Percentiles rank a stretch among this genome's conserved stretches.
Evolutionary conservation across 2,888 invertebrate genomes (phyloP).

Genomic region (Cryptus viduatorius): DNA sequence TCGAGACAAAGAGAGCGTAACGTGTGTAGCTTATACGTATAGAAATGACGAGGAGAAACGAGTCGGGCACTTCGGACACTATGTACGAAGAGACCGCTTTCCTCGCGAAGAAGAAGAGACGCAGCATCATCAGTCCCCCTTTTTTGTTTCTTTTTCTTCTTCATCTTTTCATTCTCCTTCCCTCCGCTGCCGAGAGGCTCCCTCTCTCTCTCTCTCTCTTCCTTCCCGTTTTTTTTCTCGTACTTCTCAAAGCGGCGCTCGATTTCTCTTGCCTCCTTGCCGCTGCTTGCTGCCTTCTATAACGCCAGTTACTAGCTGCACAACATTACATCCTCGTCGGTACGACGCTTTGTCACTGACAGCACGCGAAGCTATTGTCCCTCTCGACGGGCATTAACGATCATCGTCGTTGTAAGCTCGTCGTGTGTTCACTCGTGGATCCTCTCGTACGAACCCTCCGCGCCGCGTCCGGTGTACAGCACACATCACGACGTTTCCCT

Average conservation of each 20-base stretch:
- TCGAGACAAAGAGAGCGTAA: constrained; percentile 53
- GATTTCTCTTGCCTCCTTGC: constrained; percentile 21
- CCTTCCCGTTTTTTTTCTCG: constrained; percentile 21
- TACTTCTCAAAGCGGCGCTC: constrained; percentile 45
- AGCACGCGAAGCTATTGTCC: constrained; percentile 67
- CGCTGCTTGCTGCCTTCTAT: background rate
- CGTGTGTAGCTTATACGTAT: constrained; percentile 13
- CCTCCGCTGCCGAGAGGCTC: constrained; percentile 1
- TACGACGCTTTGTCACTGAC: constrained; percentile 69
- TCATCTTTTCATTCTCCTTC: constrained; percentile 22
- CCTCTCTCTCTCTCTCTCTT: constrained; percentile 26
- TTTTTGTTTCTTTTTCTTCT: constrained; percentile 25
- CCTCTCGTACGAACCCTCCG: constrained; percentile 24
- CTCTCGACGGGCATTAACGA: constrained; percentile 65
- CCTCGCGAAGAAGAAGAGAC: constrained; percentile 32
- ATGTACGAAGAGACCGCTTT: constrained; percentile 56
- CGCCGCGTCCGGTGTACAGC: background rate
- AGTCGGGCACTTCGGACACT: constrained; percentile 45
- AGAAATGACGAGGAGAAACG: constrained; percentile 30
- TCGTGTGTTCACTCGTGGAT: constrained; percentile 32
- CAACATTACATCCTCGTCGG: constrained; percentile 57
- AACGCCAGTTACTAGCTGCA: constrained; percentile 36
- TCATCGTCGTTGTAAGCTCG: constrained; percentile 64
- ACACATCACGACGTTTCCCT: too few species aligned
- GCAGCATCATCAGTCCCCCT: background rate